Evolutionary conservation across 53 echinoderm and acorn worm species (phyloP).

Genomic region (Holothuria scabra): DNA sequence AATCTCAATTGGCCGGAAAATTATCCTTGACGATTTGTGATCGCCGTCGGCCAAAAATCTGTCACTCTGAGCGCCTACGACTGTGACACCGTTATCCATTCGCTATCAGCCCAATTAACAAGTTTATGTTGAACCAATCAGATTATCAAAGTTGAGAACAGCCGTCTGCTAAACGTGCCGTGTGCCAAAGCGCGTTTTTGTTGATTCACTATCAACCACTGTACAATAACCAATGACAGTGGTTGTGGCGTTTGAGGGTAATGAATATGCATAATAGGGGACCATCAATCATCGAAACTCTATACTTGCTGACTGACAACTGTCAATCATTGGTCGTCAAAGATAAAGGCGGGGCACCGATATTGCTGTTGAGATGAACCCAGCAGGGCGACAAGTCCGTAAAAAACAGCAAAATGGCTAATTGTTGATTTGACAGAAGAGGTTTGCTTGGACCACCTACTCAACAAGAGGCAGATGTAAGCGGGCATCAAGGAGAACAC

Average conservation of each 20-base stretch:
- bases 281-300: background rate
- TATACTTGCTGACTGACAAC: conserved; percentile 31
- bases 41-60: conserved; percentile 46
- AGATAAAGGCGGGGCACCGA: conserved; percentile 19
- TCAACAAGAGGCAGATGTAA: background rate
- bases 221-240: background rate
- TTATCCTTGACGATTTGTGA: conserved; percentile 29
- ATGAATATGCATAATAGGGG: conserved; percentile 25
- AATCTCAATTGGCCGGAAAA: conserved; percentile 34
- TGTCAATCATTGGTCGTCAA: conserved; percentile 40
- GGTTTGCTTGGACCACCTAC: conserved; percentile 27
- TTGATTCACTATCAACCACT: background rate
- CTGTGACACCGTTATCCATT: conserved; percentile 43
- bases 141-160: conserved; percentile 34
- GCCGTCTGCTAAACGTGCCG: conserved; percentile 35
- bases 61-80: conserved; percentile 36
- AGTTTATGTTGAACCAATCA: conserved; percentile 42
- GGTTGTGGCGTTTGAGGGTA: background rate
- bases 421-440: conserved; percentile 30
- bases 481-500: no score
- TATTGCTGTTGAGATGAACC: conserved; percentile 8
- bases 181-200: conserved; percentile 20
- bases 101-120: conserved; percentile 45
- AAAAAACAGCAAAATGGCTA: conserved; percentile 35
- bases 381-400: background rate